phyloP scores from a whole-genome alignment of 2,797 vertebrate genomes.

The Eptatretus atami region DNA sequence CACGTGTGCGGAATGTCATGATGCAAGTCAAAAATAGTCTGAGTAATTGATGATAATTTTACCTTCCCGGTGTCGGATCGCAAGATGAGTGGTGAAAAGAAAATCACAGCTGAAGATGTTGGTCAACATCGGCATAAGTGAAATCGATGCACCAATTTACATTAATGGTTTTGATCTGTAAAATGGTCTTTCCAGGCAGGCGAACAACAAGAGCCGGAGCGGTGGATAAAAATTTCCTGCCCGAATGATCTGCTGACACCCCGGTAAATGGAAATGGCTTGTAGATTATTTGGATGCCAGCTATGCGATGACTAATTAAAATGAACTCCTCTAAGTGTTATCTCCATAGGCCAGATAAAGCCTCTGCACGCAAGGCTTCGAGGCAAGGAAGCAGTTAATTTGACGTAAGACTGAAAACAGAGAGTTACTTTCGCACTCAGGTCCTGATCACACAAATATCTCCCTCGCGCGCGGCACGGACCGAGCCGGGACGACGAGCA shows the following conservation, averaged over 20 bases:
- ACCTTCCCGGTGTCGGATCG: too few species aligned
- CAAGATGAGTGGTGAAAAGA: not conserved
- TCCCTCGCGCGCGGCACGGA: too few species aligned
- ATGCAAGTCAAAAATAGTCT: too few species aligned
- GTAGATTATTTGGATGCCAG: not conserved
- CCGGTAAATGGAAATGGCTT: not conserved
- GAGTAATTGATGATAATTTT: too few species aligned
- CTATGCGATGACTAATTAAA: not conserved
- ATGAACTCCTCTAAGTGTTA: not conserved
- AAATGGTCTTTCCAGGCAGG: not conserved
- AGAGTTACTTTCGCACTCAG: too few species aligned
- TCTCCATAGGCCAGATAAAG: not conserved
- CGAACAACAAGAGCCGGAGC: constrained; percentile 3
- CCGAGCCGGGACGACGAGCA: too few species aligned
- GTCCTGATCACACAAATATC: too few species aligned
- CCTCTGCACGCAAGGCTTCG: not conserved
- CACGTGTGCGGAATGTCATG: too few species aligned
- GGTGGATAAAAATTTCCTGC: constrained; percentile 3
- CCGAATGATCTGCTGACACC: not conserved
- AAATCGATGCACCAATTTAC: constrained; percentile 60
- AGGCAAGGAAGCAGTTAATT: too few species aligned
- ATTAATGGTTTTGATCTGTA: not conserved
- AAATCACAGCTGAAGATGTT: constrained; percentile 15
- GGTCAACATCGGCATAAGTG: constrained; percentile 95
- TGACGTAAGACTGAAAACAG: too few species aligned